Evolutionary conservation across 2,113 vertebrate species (phyloP), one percentile per base, ranked within the genome.

Genomic region (Xiphias gladius): DNA sequence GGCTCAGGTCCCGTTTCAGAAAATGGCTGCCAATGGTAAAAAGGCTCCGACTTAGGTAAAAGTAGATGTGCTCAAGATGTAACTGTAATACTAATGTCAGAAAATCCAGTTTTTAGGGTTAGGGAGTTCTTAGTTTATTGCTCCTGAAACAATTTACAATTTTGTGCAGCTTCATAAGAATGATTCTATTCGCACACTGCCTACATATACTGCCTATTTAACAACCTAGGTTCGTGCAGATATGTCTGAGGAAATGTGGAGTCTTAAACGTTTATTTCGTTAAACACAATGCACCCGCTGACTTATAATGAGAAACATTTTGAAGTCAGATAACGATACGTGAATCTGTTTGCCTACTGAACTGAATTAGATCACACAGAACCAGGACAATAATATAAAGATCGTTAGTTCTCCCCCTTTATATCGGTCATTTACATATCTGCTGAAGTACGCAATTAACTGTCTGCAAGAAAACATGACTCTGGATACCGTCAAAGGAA

Each of bases 401-500:
- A 65, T 5, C 10, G 3, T 19, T 41, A 50, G 13, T 28, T 50
- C 39, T 11, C 7, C 30, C 1, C 22, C 8, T 32, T 69, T 65
- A 17, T 35, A 39, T 26, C n/a, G n/a, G 12, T 3, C 41, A 58
- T n/a, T 78, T 35, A 64, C 20, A 58, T 39, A 76, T 37, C 30
- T 75, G 9, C 63, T 63, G 68, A 67, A 76, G 76, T 52, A 65
- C 57, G 57, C 52, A 13, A 50, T 68, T 11, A 84, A 58, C 20
- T 52, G n/a, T 41, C 64, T 52, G 80, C n/a, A 65, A 59, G 24
- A 48, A 17, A 37, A 50, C 10, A n/a, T 30, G 39, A 66, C 73
- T 78, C 66, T 85, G 62, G 48, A 62, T 58, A 26, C 22, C 65
- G 50, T 89, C 80, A 89, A 73, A 69, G 67, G 80, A 79, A 24